Evolutionary conservation across 30 jellyfish, hydroid and myxozoan genomes (phyloP).

Genomic region (Chrysaora quinquecirrha): DNA sequence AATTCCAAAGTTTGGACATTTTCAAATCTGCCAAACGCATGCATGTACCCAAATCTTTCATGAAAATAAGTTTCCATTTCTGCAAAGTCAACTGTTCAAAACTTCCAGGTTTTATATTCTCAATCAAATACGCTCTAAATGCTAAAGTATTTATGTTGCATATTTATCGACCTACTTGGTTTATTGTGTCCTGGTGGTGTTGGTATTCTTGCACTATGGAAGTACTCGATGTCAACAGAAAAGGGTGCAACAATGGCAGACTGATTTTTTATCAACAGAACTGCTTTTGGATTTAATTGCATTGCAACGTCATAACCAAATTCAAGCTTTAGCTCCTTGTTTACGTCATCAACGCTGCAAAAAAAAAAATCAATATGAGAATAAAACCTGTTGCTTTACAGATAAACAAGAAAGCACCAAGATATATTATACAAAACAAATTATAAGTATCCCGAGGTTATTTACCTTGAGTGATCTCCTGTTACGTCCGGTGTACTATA

Average conservation of each 20-base stretch:
- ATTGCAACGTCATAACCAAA: slow-evolving; percentile 79
- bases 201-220: slow-evolving; percentile 69
- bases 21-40: too few relatives aligned
- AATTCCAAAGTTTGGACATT: too few relatives aligned
- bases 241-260: slow-evolving; percentile 76
- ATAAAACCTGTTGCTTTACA: too few relatives aligned
- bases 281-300: slow-evolving; percentile 51
- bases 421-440: too few relatives aligned
- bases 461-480: slow-evolving; percentile 56
- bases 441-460: too few relatives aligned
- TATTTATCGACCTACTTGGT: slow-evolving; percentile 46
- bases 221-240: slow-evolving; percentile 48
- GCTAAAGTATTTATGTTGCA: too few relatives aligned
- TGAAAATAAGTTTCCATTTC: too few relatives aligned
- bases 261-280: slow-evolving; percentile 62
- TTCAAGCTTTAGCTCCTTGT: slow-evolving; percentile 51
- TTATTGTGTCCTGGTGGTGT: slow-evolving; percentile 64
- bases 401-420: too few relatives aligned
- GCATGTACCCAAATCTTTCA: too few relatives aligned
- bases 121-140: too few relatives aligned
- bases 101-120: too few relatives aligned
- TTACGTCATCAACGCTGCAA: neutral
- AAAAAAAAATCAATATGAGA: neutral
- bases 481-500: slow-evolving; percentile 69
- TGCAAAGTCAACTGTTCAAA: too few relatives aligned